These are phyloP conservation scores for Hedya salicella DNA, from an alignment of 2,888 invertebrate genomes.

Conservation along the genomic window DNA sequence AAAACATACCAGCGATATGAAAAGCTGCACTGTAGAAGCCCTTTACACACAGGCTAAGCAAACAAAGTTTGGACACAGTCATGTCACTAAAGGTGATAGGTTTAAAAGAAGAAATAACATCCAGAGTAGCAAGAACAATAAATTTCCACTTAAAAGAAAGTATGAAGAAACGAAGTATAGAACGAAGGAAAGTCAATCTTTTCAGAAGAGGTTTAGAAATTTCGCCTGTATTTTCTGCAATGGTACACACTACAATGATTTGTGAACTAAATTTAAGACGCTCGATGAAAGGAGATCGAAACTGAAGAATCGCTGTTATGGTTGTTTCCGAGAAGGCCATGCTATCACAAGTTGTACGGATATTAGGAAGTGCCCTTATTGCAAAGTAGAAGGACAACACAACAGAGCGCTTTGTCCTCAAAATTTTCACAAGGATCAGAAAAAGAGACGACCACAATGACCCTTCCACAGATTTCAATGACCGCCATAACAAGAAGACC, in stretches of 20 bases:
- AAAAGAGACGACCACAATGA: neutral
- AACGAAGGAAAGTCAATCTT: no score
- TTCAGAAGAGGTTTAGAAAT: no score
- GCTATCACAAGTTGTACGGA: neutral
- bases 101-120: no score
- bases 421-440: neutral
- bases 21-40: neutral
- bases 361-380: neutral
- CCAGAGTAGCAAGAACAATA: no score
- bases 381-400: neutral
- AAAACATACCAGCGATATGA: neutral
- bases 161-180: no score
- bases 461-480: no score
- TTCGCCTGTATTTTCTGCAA: conserved; percentile 5
- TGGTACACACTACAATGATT: neutral
- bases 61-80: neutral
- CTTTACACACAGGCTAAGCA: neutral
- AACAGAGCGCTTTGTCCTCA: conserved; percentile 1
- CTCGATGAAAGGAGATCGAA: neutral
- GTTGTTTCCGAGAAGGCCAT: neutral
- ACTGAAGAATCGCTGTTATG: neutral
- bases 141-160: no score
- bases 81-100: neutral
- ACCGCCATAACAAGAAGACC: no score
- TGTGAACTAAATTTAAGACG: neutral